Evolutionary conservation across 2,113 vertebrate genomes (phyloP), one percentile per base, ranked within the genome.

Genomic region (Microtus montanus): DNA sequence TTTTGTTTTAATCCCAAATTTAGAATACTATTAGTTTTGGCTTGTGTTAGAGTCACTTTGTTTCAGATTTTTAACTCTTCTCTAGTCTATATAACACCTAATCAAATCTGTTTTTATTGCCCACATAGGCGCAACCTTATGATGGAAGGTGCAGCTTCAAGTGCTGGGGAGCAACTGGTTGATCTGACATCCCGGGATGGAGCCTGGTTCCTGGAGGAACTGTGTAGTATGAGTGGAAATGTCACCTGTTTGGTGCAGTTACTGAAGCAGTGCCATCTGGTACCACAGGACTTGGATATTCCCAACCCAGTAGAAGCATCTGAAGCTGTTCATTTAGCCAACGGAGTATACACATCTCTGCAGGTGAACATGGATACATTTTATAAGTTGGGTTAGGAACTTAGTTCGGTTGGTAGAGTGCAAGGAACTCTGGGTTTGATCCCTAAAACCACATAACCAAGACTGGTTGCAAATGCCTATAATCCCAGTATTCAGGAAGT

Each of bases 191-290:
- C 99, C 3, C 98, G 99, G 41, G 99, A 99, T 47, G 99, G 99
- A 79, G 99, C 99, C 33, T 99, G 99, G 99, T 99, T 99, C 97
- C 96, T 99, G 97, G 99, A 99, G 96, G 99, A 99, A 98, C 99
- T 99, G 4, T 99, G 99, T 97, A 99, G 99, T 94, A 99, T 99
- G 99, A 99, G 99, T 1, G 99, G 99, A 13, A 99, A 99, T 38
- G 98, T 99, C 92, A 99, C 99, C 0, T 99, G 99, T 61, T 98
- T 99, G 71, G 98, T 99, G 44, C 99, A 99, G 79, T 97, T 99
- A 91, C 98, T 99, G 85, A 99, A 99, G 78, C 99, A 99, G 95
- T 99, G 99, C 96, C 99, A 99, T 2, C 98, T 99, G 15, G 96
- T 99, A 33, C 98, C 99, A 0, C 99, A 99, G 47, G 99, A 99